These are phyloP conservation scores for Falco concolor DNA, from an alignment of 2,797 vertebrate genomes.

Conservation along the genomic window DNA sequence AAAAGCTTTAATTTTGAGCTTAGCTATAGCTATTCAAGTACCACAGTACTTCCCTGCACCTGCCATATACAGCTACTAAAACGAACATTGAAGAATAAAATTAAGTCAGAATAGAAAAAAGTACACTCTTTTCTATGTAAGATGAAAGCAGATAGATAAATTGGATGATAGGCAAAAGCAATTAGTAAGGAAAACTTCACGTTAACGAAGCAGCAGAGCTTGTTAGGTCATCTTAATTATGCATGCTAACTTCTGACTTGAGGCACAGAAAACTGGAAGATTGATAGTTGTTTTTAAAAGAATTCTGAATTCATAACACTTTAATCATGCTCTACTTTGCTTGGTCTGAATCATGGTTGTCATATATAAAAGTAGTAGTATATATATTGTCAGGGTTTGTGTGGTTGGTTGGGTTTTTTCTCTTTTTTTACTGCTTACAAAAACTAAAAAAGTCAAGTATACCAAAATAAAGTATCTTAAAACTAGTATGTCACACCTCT, in stretches of 20 bases:
- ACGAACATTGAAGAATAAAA: conserved; percentile 40
- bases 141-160: conserved; percentile 75
- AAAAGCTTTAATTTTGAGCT: neutral
- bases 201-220: conserved; percentile 77
- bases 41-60: neutral
- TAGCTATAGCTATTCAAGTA: neutral
- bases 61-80: conserved; percentile 2
- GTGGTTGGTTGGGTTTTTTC: neutral
- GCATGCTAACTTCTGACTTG: conserved; percentile 79
- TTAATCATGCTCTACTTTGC: conserved; percentile 42
- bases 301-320: conserved; percentile 63
- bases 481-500: neutral
- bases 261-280: conserved; percentile 72
- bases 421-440: neutral
- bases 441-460: neutral
- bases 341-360: neutral
- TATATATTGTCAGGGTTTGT: neutral
- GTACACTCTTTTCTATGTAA: conserved; percentile 60
- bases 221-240: conserved; percentile 85
- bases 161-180: conserved; percentile 77
- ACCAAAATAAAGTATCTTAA: neutral
- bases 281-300: conserved; percentile 70
- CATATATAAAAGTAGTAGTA: neutral
- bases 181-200: conserved; percentile 81
- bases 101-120: conserved; percentile 45